Base-by-base conservation (phyloP, 1,140 invertebrate genomes). In the Chrysoperla carnea region DNA sequence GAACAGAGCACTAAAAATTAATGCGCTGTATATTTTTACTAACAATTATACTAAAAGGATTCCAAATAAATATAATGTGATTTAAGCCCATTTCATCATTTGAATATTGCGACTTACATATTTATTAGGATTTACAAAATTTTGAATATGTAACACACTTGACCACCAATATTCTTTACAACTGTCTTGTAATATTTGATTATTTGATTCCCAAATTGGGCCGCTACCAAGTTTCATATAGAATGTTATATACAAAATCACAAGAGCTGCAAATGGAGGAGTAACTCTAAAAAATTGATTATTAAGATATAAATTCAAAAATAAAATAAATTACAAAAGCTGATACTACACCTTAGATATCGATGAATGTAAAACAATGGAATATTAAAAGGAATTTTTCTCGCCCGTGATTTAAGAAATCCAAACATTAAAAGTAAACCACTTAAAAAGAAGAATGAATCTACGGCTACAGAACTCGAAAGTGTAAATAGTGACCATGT, bases 361-460 rank as follows among this genome's bases (percentile, higher is more conserved):
- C 70, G 62, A 52, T 70, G 67, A 31, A 75, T 52, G 45, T 73
- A 75, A 48, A 70, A 71, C 11, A 64, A 46, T 4, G 36, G 29
- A 33, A 46, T 38, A 12, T 46, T 42, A 28, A 46, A 46, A 29
- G 12, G 51, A 46, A 59, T 54, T 54, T 57, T 48, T 52, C 62
- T 60, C 13, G 54, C 55, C 29, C 67, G 48, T 48, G 67, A 62
- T 48, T 64, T 66, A 5, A 69, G 50, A 9, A 65, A 60, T 1
- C 66, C 48, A 47, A 75, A 75, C 1, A 65, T 55, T 0, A 70
- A 52, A 0, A 77, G 54, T 8, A 69, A 41, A 8, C 70, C 72
- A 50, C 65, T 68, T 15, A 74, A 48, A 3, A 67, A 46, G 9
- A 73, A 63, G 51, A 75, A 73, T 7, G 70, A 69, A 45, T 70